Percentiles rank a stretch among this genome's conserved stretches.
phyloP scores from a whole-genome alignment of 2,888 invertebrate genomes.

The Eurytoma adleriae region DNA sequence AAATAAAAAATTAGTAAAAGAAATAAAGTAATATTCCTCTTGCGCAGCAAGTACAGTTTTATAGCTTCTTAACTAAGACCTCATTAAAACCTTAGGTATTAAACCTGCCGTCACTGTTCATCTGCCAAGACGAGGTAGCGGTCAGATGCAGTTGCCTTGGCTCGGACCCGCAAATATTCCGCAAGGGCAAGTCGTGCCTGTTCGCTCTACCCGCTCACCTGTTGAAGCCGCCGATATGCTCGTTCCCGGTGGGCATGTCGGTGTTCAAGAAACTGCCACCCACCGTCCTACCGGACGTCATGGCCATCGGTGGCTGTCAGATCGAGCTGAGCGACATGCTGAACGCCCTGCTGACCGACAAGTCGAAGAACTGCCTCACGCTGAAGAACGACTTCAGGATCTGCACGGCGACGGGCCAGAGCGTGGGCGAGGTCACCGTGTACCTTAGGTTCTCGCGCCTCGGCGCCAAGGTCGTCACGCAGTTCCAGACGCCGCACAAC shows the following conservation, averaged over 20 bases:
- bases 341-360: slow-evolving; percentile 77
- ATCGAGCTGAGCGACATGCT: slow-evolving; percentile 81
- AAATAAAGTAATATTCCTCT: too few species aligned
- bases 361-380: slow-evolving; percentile 77
- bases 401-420: slow-evolving; percentile 76
- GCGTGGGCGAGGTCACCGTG: slow-evolving; percentile 80
- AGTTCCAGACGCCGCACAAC: slow-evolving; percentile 78
- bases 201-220: slow-evolving; percentile 80
- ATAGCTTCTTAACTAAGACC: too few species aligned
- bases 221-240: slow-evolving; percentile 77
- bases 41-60: too few species aligned
- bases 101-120: slow-evolving; percentile 79
- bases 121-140: slow-evolving; percentile 79
- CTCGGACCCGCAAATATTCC: slow-evolving; percentile 77
- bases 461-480: slow-evolving; percentile 82
- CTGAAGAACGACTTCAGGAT: slow-evolving; percentile 81
- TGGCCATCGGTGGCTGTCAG: slow-evolving; percentile 79
- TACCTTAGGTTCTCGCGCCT: slow-evolving; percentile 83
- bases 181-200: slow-evolving; percentile 83
- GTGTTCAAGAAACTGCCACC: slow-evolving; percentile 81
- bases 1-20: too few species aligned
- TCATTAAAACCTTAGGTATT: slow-evolving; percentile 73
- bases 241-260: slow-evolving; percentile 79
- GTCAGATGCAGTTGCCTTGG: slow-evolving; percentile 74
- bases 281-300: slow-evolving; percentile 81